Percentiles rank a stretch among this genome's conserved stretches.
These are phyloP conservation scores for Ornithoptera priamus DNA, from an alignment of 2,888 invertebrate species.

Conservation along the genomic window DNA sequence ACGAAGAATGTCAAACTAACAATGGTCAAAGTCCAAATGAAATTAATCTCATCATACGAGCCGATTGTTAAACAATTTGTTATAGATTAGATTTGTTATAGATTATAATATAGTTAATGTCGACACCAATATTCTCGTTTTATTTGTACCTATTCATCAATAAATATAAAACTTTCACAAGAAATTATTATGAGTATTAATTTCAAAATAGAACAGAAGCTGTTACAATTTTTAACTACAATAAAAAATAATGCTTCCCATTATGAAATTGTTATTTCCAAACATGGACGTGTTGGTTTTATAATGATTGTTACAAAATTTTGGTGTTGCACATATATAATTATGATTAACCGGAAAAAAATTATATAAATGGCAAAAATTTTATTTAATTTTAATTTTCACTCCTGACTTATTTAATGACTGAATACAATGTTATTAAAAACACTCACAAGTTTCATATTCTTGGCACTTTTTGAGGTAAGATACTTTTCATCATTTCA, in stretches of 20 bases:
- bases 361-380: constrained; percentile 26
- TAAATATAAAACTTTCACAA: background rate
- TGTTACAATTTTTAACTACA: background rate
- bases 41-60: constrained; percentile 33
- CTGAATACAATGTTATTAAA: constrained; percentile 17
- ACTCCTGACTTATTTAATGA: constrained; percentile 11
- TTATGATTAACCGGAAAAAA: constrained; percentile 9
- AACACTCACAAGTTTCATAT: constrained; percentile 3
- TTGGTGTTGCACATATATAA: constrained; percentile 17
- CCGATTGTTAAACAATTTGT: constrained; percentile 30
- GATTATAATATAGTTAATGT: background rate
- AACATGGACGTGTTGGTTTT: constrained; percentile 17
- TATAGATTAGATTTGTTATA: background rate
- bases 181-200: constrained; percentile 1
- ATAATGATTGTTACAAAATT: constrained; percentile 18
- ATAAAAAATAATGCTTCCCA: background rate
- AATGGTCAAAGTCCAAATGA: constrained; percentile 30
- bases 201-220: constrained; percentile 2
- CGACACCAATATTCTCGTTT: constrained; percentile 10
- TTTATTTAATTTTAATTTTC: constrained; percentile 19
- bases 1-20: constrained; percentile 27
- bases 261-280: background rate
- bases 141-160: constrained; percentile 5
- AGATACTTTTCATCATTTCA: background rate
- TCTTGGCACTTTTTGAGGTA: constrained; percentile 12